These are phyloP conservation scores for Orchestes rusci DNA, from an alignment of 2,888 invertebrate genomes.

Conservation along the genomic window DNA sequence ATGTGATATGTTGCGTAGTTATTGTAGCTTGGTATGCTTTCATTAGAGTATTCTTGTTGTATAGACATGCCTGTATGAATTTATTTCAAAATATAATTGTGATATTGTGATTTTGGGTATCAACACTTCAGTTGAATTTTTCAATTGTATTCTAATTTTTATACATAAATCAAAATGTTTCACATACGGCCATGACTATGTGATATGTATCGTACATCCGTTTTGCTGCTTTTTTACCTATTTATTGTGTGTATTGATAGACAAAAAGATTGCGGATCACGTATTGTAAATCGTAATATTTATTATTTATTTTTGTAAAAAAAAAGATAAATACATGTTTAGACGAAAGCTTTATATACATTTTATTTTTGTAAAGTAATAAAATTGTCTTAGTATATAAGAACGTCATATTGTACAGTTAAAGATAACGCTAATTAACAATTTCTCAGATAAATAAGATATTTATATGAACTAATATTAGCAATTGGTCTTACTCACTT, in stretches of 20 bases:
- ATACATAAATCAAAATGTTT: no score
- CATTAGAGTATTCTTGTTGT: no score
- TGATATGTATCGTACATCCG: slow-evolving; percentile 5
- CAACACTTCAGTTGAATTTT: no score
- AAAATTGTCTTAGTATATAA: slow-evolving; percentile 12
- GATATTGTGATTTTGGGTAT: no score
- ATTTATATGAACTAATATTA: slow-evolving; percentile 21
- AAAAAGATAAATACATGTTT: slow-evolving; percentile 25
- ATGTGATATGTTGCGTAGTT: slow-evolving; percentile 39
- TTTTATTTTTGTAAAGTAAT: slow-evolving; percentile 20
- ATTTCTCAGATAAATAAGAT: slow-evolving; percentile 24
- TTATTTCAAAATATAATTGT: no score
- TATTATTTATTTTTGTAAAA: slow-evolving; percentile 28
- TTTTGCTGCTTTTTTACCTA: slow-evolving; percentile 10
- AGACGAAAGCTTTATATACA: slow-evolving; percentile 23
- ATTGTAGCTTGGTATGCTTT: no score
- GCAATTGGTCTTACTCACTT: slow-evolving; percentile 13
- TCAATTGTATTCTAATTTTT: no score
- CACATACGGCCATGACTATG: no score
- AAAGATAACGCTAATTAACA: slow-evolving; percentile 14
- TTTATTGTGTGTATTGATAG: slow-evolving; percentile 10
- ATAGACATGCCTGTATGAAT: no score
- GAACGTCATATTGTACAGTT: slow-evolving; percentile 20
- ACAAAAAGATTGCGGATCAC: slow-evolving; percentile 19
- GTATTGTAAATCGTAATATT: slow-evolving; percentile 24